These are phyloP conservation scores for Sylvicola cinctus DNA, from an alignment of 2,888 invertebrate genomes.

Conservation along the genomic window DNA sequence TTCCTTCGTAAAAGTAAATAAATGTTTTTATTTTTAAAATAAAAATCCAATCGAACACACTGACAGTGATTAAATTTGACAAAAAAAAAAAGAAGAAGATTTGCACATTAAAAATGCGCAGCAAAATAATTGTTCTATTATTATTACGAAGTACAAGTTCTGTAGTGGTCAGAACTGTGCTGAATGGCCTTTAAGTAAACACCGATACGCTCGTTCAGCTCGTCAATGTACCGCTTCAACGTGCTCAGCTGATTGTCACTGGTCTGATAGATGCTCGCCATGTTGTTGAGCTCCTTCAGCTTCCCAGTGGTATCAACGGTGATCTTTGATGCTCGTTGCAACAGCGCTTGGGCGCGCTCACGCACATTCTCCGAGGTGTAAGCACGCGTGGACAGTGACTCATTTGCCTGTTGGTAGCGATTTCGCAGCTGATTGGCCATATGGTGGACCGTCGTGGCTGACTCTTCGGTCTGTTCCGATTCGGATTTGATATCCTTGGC, in stretches of 20 bases:
- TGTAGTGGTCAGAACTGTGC: slow-evolving; percentile 35
- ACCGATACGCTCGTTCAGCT: slow-evolving; percentile 39
- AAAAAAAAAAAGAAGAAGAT: no score
- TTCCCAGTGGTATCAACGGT: slow-evolving; percentile 60
- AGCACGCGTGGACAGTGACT: slow-evolving; percentile 48
- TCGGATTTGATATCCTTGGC: slow-evolving; percentile 63
- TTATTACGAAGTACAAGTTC: slow-evolving; percentile 30
- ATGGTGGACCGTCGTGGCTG: slow-evolving; percentile 47
- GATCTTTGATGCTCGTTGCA: slow-evolving; percentile 61
- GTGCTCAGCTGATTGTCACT: slow-evolving; percentile 35
- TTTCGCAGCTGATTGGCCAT: slow-evolving; percentile 38
- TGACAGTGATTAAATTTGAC: no score
- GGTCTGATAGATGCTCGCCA: slow-evolving; percentile 36
- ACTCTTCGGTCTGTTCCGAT: slow-evolving; percentile 47
- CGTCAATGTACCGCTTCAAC: slow-evolving; percentile 36
- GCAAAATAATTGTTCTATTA: no score
- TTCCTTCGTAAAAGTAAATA: no score
- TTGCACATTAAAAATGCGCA: no score
- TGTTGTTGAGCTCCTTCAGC: slow-evolving; percentile 42
- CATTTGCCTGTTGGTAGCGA: slow-evolving; percentile 51
- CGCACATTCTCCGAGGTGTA: slow-evolving; percentile 58
- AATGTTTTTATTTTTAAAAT: no score
- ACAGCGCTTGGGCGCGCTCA: slow-evolving; percentile 52
- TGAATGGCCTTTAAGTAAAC: slow-evolving; percentile 38
- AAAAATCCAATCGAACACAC: no score